phyloP scores from a whole-genome alignment of 1,140 invertebrate species.

The Pentalonia nigronervosa region DNA sequence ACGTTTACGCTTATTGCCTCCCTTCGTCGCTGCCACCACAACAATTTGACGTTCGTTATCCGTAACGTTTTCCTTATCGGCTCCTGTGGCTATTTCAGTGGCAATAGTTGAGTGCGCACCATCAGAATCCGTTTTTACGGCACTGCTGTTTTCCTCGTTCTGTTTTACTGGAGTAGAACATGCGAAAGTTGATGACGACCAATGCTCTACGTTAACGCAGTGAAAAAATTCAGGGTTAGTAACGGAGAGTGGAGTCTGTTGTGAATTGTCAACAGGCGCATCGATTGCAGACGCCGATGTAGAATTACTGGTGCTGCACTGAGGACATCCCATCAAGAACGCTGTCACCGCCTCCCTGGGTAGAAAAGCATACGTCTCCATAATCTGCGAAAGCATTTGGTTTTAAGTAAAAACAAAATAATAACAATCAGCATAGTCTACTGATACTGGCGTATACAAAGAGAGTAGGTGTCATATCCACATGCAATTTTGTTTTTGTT shows the following conservation, averaged over 20 bases:
- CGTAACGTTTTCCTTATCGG: conserved; percentile 22
- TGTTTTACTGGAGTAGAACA: conserved; percentile 50
- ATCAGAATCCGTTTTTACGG: neutral
- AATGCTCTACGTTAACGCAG: neutral
- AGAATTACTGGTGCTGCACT: conserved; percentile 30
- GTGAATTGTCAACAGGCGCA: neutral
- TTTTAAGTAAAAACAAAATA: neutral
- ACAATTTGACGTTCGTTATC: neutral
- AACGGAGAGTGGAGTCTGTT: neutral
- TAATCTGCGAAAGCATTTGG: conserved; percentile 77
- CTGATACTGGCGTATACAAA: neutral
- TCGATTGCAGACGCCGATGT: neutral
- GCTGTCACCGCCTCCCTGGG: conserved; percentile 94
- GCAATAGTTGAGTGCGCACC: neutral
- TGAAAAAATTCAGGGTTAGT: neutral
- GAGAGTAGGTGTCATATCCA: neutral
- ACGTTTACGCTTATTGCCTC: conserved; percentile 14
- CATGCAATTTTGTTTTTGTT: neutral
- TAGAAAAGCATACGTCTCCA: conserved; percentile 92
- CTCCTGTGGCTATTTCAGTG: neutral
- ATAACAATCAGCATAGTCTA: neutral
- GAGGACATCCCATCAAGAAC: conserved; percentile 70
- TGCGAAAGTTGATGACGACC: neutral
- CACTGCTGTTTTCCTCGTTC: neutral
- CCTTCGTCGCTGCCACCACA: neutral